These are phyloP conservation scores for Drosophila kikkawai DNA, from an alignment of 1,140 invertebrate species.

Conservation along the genomic window DNA sequence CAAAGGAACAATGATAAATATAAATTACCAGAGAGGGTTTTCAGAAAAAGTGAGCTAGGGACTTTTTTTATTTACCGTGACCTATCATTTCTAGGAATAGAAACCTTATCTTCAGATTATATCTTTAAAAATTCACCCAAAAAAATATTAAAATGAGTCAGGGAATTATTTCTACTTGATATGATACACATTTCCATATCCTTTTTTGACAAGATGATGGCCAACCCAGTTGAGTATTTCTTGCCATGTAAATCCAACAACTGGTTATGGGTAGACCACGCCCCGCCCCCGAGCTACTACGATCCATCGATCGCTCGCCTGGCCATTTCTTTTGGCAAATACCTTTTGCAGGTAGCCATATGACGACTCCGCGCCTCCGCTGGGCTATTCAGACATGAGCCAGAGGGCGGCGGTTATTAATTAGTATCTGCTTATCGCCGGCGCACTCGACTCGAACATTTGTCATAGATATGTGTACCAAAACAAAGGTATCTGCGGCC, in stretches of 20 bases:
- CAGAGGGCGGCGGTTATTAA: constrained; percentile 64
- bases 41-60: too few relatives aligned
- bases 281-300: constrained; percentile 14
- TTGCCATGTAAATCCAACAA: constrained; percentile 26
- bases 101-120: background rate
- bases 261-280: constrained; percentile 21
- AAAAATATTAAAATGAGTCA: background rate
- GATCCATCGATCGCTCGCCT: constrained; percentile 43
- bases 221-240: background rate
- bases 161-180: background rate
- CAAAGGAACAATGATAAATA: background rate
- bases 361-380: constrained; percentile 41
- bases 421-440: constrained; percentile 78
- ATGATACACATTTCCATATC: background rate
- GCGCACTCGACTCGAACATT: constrained; percentile 69
- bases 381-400: constrained; percentile 24
- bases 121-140: background rate
- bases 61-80: background rate
- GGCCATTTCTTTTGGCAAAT: constrained; percentile 64
- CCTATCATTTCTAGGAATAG: background rate
- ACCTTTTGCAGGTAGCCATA: constrained; percentile 45
- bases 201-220: background rate
- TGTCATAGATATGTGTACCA: constrained; percentile 69
- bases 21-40: background rate
- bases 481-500: constrained; percentile 41